Conservation (phyloP, 2,113 vertebrate genomes). For the Raphicerus campestris region DNA sequence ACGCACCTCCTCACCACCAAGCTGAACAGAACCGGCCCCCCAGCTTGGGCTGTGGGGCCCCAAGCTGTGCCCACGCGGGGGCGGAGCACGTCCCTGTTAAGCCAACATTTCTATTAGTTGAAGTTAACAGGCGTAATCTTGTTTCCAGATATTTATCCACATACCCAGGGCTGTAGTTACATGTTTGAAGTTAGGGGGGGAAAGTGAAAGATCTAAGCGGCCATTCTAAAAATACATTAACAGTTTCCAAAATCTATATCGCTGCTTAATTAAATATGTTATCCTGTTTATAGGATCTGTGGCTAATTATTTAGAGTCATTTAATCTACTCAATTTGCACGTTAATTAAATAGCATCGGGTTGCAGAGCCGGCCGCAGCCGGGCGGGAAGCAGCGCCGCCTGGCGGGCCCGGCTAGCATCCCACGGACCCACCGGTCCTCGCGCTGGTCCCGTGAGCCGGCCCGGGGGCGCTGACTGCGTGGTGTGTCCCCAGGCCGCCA, state of each 20-base stretch:
- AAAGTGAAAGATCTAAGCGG: slow-evolving; percentile 75
- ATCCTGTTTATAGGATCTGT: slow-evolving; percentile 93
- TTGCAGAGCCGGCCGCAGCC: slow-evolving; percentile 72
- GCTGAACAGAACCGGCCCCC: not conserved
- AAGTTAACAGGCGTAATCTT: slow-evolving; percentile 68
- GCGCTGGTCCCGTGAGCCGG: accelerated
- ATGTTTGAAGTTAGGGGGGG: slow-evolving; percentile 76
- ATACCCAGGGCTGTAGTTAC: slow-evolving; percentile 49
- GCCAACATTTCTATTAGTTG: slow-evolving; percentile 62
- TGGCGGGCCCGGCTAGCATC: slow-evolving; percentile 70
- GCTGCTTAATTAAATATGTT: slow-evolving; percentile 92
- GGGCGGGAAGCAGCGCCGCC: slow-evolving; percentile 81
- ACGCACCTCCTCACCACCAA: not conserved
- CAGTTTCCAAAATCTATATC: slow-evolving; percentile 89
- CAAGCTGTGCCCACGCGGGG: not conserved
- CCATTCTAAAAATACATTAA: slow-evolving; percentile 82
- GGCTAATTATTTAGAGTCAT: slow-evolving; percentile 97
- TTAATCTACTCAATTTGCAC: slow-evolving; percentile 97
- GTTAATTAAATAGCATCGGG: slow-evolving; percentile 92
- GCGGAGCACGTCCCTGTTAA: slow-evolving; percentile 7
- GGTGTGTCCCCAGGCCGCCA: not conserved
- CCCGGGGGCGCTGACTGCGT: not conserved
- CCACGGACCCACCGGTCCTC: not conserved
- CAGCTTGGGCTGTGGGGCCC: not conserved
- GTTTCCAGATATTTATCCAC: slow-evolving; percentile 70